Evolutionary conservation across 1,140 invertebrate species (phyloP).

Genomic region (Zaprionus kolodkinae): DNA sequence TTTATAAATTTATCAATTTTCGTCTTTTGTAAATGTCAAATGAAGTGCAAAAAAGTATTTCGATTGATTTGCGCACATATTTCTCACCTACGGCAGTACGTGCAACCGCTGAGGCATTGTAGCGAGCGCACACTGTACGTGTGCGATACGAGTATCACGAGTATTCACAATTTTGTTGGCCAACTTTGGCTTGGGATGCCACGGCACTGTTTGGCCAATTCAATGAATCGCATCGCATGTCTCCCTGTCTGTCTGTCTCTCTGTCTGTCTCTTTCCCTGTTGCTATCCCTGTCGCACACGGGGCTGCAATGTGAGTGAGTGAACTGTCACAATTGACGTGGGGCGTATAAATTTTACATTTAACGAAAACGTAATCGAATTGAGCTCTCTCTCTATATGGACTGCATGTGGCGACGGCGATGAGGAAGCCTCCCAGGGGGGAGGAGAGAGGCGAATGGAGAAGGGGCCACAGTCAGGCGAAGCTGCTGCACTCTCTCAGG

Average conservation of each 20-base stretch:
- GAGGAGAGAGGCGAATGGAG: not conserved
- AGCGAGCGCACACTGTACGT: constrained; percentile 49
- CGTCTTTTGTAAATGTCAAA: not conserved
- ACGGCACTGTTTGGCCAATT: constrained; percentile 52
- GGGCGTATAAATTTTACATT: constrained; percentile 83
- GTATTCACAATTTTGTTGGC: constrained; percentile 62
- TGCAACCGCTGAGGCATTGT: not conserved
- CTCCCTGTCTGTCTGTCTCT: constrained; percentile 13
- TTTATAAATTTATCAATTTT: not conserved
- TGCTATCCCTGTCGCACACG: constrained; percentile 22
- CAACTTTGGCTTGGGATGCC: constrained; percentile 37
- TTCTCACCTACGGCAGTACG: not conserved
- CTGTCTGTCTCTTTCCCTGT: constrained; percentile 27
- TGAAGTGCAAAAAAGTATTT: constrained; percentile 1
- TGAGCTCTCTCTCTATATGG: constrained; percentile 76
- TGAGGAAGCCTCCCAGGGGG: not conserved
- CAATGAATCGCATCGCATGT: constrained; percentile 40
- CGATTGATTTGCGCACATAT: not conserved
- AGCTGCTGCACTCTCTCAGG: constrained; percentile 17
- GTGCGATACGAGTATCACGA: constrained; percentile 32
- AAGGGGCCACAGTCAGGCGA: constrained; percentile 6
- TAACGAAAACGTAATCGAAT: constrained; percentile 83
- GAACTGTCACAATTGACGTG: constrained; percentile 82
- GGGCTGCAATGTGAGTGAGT: constrained; percentile 70
- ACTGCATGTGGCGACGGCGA: constrained; percentile 2